phyloP scores from a whole-genome alignment of 2,888 invertebrate species.

The Rhamphomyia laevipes region DNA sequence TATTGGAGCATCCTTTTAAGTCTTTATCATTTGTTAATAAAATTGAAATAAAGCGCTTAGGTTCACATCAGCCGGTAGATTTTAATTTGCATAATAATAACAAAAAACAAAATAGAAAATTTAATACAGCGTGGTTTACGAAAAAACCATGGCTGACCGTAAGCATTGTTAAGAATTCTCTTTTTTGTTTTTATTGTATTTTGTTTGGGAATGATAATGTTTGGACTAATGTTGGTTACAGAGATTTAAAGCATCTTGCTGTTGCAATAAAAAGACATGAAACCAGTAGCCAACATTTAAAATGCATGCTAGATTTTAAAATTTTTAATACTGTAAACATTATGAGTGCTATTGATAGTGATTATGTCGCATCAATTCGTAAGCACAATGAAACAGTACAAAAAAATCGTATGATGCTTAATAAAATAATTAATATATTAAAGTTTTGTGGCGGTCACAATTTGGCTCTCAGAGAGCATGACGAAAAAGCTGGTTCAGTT shows the following conservation, averaged over 20 bases:
- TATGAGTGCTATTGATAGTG: no score
- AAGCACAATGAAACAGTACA: neutral
- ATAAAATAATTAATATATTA: constrained; percentile 1
- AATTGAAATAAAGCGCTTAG: no score
- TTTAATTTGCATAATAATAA: no score
- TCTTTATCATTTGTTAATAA: no score
- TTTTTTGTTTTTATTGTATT: neutral
- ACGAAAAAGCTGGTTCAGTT: neutral
- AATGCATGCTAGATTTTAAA: no score
- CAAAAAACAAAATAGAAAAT: neutral
- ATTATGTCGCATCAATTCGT: no score
- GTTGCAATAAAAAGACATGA: neutral
- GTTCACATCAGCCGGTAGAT: no score
- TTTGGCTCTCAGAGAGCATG: neutral
- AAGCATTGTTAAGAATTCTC: neutral
- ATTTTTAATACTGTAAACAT: no score
- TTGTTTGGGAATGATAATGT: neutral
- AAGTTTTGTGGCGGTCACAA: constrained; percentile 5
- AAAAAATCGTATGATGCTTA: constrained; percentile 1
- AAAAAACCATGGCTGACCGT: neutral
- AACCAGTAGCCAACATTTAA: neutral
- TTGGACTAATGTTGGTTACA: neutral
- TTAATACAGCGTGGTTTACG: neutral
- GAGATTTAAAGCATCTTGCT: neutral
- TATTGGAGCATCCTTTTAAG: no score